These are phyloP conservation scores for Peromyscus eremicus DNA, from an alignment of 2,797 vertebrate genomes.

Conservation along the genomic window DNA sequence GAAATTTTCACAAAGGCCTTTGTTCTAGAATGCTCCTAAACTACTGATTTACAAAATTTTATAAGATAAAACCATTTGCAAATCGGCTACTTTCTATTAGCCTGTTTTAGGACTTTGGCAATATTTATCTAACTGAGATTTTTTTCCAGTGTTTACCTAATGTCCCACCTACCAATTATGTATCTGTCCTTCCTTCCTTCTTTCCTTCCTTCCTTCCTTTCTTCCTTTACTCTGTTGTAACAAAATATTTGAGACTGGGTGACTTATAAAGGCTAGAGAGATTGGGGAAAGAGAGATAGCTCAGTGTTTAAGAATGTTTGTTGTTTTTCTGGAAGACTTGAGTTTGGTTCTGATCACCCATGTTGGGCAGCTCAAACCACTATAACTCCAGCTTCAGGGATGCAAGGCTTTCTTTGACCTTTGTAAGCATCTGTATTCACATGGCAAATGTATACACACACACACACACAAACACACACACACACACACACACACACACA, in stretches of 20 bases:
- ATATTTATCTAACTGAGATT: not conserved
- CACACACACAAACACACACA: not conserved
- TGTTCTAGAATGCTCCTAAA: slow-evolving; percentile 29
- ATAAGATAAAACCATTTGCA: not conserved
- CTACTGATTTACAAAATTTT: not conserved
- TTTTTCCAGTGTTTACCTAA: not conserved
- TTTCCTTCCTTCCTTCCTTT: not conserved
- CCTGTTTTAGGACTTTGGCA: not conserved
- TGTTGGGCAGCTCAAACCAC: not conserved
- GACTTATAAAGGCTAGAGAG: not conserved
- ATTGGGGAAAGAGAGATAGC: not conserved
- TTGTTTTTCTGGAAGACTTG: not conserved
- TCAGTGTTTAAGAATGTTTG: not conserved
- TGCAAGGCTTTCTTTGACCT: not conserved
- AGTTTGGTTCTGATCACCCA: not conserved
- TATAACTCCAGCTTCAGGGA: not conserved
- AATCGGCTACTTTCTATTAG: not conserved
- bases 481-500: not conserved
- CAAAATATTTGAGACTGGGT: not conserved
- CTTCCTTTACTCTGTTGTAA: not conserved
- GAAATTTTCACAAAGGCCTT: not conserved
- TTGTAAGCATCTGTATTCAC: not conserved
- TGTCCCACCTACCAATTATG: not conserved
- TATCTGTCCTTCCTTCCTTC: not conserved
- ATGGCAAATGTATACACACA: no score